Evolutionary conservation across 1,140 invertebrate species (phyloP).

Genomic region (Aphis craccivora): DNA sequence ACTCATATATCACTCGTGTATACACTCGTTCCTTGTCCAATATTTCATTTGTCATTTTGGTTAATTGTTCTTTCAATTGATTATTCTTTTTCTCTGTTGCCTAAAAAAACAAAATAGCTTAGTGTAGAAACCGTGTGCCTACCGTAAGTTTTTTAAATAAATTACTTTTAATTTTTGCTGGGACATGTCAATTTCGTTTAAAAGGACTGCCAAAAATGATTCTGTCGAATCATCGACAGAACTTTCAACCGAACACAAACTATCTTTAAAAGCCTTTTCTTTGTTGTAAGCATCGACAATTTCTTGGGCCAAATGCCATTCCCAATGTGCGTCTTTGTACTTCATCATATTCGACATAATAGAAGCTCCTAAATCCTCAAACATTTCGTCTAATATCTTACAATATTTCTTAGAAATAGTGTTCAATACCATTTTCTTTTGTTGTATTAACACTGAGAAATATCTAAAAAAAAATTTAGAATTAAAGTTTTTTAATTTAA

Average conservation of each 20-base stretch:
- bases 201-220: not conserved
- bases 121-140: not conserved
- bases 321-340: conserved; percentile 42
- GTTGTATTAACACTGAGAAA: conserved; percentile 19
- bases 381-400: conserved; percentile 49
- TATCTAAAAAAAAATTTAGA: not conserved
- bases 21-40: not conserved
- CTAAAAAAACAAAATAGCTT: not conserved
- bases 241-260: not conserved
- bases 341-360: conserved; percentile 8
- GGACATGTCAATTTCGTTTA: conserved; percentile 42
- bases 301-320: conserved; percentile 38
- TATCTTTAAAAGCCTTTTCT: conserved; percentile 29
- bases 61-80: not conserved
- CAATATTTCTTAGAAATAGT: conserved; percentile 30
- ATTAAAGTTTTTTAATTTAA: not conserved
- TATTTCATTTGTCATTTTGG: not conserved
- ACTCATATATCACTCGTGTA: not conserved
- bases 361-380: not conserved
- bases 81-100: not conserved
- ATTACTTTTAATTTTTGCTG: conserved; percentile 29
- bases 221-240: conserved; percentile 11
- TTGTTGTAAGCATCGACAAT: conserved; percentile 12
- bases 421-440: conserved; percentile 1
- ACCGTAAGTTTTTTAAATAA: not conserved